Base-by-base conservation (phyloP, 2,113 vertebrate genomes). In the Syngnathus scovelli region DNA sequence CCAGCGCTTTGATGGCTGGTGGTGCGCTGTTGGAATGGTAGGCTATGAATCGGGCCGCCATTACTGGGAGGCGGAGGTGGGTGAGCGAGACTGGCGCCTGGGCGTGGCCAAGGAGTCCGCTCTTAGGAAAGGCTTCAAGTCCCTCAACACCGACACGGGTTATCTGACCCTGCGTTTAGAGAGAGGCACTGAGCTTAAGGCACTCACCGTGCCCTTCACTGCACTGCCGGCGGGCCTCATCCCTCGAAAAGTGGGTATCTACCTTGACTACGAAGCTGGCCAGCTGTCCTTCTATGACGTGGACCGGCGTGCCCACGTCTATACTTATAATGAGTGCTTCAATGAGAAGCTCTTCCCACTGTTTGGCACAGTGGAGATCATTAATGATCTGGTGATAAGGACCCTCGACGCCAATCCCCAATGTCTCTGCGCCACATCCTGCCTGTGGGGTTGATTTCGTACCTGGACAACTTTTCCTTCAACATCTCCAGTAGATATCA, bases 31-130 rank as follows among this genome's bases (percentile, higher is more conserved):
- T 1, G 93, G 90, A 23, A n/a, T 8, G 7, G 80, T 91, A 49
- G 81, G 88, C 51, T 92, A 93, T 7, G 10, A 56, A 48, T 85
- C 89, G 0, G 93, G 94, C 0, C 88, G 90, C 6, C 86, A 85
- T 39, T 93, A 89, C 84, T 95, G 93, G 93, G 92, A 94, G 77
- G 93, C 91, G 48, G 90, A 94, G 41, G 91, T 91, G 1, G 89
- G 95, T 0, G 82, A 94, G n/a, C 92, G 93, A 0, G 95, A 95
- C 78, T 98, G 95, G 95, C 92, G 94, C n/a, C 91, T 98, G 0
- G 96, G 96, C 0, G 93, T 98, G 83, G 95, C 93, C 83, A 90
- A 72, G 0, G 95, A 95, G 68, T 93, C 92, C 0, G 77, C 95
- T 9, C 84, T 94, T 37, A 91, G 96, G 79, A 97, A 96, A 72